Conservation (phyloP, 2,797 vertebrate species). For the Clarias pachynema region DNA sequence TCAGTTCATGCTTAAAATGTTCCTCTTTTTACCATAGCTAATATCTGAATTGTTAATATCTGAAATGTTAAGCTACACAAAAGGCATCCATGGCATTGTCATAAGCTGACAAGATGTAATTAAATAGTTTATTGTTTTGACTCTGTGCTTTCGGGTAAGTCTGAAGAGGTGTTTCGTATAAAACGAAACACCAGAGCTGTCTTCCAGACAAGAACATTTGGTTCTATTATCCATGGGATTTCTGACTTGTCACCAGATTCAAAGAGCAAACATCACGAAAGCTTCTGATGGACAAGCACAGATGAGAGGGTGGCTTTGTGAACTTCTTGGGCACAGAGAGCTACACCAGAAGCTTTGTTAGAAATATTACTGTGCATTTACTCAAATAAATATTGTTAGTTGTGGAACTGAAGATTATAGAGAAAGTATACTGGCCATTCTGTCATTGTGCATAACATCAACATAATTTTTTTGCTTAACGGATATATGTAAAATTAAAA, state of each 20-base stretch:
- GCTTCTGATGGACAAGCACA: conserved; percentile 14
- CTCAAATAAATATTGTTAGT: conserved; percentile 3
- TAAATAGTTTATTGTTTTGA: conserved; percentile 8
- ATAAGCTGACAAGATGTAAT: conserved; percentile 10
- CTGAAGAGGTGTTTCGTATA: conserved; percentile 10
- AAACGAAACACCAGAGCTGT: conserved; percentile 23
- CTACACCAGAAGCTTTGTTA: conserved; percentile 6
- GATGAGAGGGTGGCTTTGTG: conserved; percentile 1
- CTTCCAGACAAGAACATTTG: conserved; percentile 31
- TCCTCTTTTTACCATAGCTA: background rate
- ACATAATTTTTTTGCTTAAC: background rate
- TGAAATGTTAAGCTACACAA: conserved; percentile 6
- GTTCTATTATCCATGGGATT: conserved; percentile 34
- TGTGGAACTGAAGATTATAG: background rate
- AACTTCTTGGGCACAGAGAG: background rate
- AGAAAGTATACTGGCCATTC: background rate
- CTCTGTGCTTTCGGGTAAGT: background rate
- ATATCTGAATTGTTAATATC: conserved; percentile 5
- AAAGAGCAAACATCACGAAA: conserved; percentile 22
- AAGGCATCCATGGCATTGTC: conserved; percentile 51
- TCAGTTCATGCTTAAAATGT: conserved; percentile 28
- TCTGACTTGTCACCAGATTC: conserved; percentile 38
- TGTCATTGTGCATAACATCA: background rate
- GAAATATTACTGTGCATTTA: background rate
- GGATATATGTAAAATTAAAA: background rate